These are phyloP conservation scores for Clarias fuscus DNA, from an alignment of 2,797 vertebrate genomes.

Conservation along the genomic window DNA sequence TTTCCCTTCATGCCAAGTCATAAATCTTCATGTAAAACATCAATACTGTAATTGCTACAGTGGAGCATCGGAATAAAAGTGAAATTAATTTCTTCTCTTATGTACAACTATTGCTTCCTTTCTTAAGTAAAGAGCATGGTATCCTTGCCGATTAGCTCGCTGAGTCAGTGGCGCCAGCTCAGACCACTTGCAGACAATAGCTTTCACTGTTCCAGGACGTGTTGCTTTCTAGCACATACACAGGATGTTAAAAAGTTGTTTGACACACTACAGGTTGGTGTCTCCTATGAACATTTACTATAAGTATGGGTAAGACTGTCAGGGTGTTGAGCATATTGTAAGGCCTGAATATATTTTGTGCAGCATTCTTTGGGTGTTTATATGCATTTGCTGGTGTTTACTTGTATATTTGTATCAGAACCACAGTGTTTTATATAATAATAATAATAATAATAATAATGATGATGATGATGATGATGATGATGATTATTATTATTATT, in stretches of 20 bases:
- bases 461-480: too few species aligned
- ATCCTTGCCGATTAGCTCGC: constrained; percentile 60
- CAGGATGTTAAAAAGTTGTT: constrained; percentile 30
- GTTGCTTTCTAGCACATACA: constrained; percentile 28
- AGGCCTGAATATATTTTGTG: background rate
- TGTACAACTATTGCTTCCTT: constrained; percentile 65
- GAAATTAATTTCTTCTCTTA: constrained; percentile 58
- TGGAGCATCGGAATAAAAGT: constrained; percentile 35
- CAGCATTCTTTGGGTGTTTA: background rate
- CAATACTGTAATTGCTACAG: background rate
- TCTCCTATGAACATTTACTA: background rate
- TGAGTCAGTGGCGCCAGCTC: constrained; percentile 48
- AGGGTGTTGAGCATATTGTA: background rate
- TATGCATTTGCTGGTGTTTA: background rate
- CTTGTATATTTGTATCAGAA: background rate
- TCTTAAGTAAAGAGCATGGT: constrained; percentile 43
- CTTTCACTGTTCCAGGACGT: constrained; percentile 53
- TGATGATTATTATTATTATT: too few species aligned
- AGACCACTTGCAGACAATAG: constrained; percentile 58
- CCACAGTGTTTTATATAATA: background rate
- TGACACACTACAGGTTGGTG: background rate
- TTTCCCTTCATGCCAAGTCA: background rate
- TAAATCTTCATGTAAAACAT: background rate
- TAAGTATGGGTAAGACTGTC: too few species aligned
- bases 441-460: too few species aligned